Conservation (phyloP, 2,113 vertebrate species). For the Vicugna pacos region DNA sequence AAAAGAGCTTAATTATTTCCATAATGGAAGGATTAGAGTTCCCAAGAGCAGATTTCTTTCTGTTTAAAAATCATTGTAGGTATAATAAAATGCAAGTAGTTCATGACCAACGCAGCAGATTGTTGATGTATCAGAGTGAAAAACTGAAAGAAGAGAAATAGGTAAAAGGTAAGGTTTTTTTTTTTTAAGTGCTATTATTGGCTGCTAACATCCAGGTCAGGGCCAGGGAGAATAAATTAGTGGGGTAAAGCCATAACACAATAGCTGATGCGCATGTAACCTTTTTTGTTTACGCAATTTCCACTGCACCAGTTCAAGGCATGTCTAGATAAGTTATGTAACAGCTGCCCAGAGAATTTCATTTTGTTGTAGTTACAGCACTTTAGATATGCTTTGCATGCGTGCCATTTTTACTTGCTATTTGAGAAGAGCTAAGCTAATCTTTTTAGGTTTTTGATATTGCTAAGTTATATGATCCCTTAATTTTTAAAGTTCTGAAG, state of each 20-base stretch:
- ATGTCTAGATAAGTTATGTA: constrained; percentile 30
- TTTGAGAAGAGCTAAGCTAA: constrained; percentile 45
- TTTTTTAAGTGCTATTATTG: constrained; percentile 65
- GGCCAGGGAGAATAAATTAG: constrained; percentile 83
- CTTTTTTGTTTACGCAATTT: constrained; percentile 71
- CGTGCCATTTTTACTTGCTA: constrained; percentile 42
- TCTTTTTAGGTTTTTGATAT: not conserved
- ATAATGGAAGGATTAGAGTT: constrained; percentile 83
- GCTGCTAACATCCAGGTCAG: constrained; percentile 70
- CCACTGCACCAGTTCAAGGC: not conserved
- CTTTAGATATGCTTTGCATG: not conserved
- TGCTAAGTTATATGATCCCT: not conserved
- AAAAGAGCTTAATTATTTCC: constrained; percentile 87
- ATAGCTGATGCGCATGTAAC: constrained; percentile 62
- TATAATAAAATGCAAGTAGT: constrained; percentile 84
- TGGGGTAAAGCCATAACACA: constrained; percentile 61
- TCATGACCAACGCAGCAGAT: constrained; percentile 82
- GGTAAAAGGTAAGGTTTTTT: constrained; percentile 49
- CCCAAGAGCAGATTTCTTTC: constrained; percentile 76
- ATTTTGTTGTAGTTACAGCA: constrained; percentile 58
- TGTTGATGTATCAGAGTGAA: constrained; percentile 66
- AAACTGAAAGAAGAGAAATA: constrained; percentile 62
- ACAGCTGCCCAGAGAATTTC: constrained; percentile 72
- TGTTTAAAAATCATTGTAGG: constrained; percentile 83
- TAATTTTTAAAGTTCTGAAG: not conserved